Evolutionary conservation across 2,888 invertebrate species (phyloP).

Genomic region (Mamestra brassicae): DNA sequence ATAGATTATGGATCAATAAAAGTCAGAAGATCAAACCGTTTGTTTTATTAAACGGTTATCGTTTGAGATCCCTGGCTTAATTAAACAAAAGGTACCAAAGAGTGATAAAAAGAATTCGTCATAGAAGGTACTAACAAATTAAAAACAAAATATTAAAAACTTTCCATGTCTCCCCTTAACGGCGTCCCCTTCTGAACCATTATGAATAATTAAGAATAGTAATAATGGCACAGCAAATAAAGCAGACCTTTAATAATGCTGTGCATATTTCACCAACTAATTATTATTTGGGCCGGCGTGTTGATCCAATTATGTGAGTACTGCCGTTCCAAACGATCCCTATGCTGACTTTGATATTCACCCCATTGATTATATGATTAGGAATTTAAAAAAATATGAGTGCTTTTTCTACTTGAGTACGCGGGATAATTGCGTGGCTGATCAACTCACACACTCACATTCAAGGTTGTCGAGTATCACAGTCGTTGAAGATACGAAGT

Average conservation of each 20-base stretch:
- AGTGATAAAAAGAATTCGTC: not conserved
- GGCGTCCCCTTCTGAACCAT: slow-evolving; percentile 51
- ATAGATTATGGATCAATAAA: too few relatives aligned
- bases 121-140: slow-evolving; percentile 7
- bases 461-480: too few relatives aligned
- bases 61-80: too few relatives aligned
- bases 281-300: slow-evolving; percentile 74
- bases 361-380: slow-evolving; percentile 64
- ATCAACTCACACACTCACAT: too few relatives aligned
- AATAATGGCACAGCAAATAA: slow-evolving; percentile 75
- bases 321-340: slow-evolving; percentile 65
- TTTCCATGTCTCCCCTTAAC: slow-evolving; percentile 36
- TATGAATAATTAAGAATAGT: slow-evolving; percentile 79
- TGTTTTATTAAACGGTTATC: too few relatives aligned
- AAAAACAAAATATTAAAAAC: slow-evolving; percentile 32
- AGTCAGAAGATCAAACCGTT: too few relatives aligned
- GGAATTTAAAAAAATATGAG: slow-evolving; percentile 59
- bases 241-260: slow-evolving; percentile 76
- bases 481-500: too few relatives aligned
- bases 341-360: slow-evolving; percentile 76
- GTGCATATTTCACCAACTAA: slow-evolving; percentile 87
- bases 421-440: not conserved
- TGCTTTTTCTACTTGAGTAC: not conserved
- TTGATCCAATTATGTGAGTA: slow-evolving; percentile 83
- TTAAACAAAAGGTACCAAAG: not conserved